A percentile compares a stretch with the other conserved stretches of the same genome.
These are phyloP conservation scores for Poeciliopsis paucimaculata DNA, from an alignment of 2,797 vertebrate genomes.

Conservation along the genomic window DNA sequence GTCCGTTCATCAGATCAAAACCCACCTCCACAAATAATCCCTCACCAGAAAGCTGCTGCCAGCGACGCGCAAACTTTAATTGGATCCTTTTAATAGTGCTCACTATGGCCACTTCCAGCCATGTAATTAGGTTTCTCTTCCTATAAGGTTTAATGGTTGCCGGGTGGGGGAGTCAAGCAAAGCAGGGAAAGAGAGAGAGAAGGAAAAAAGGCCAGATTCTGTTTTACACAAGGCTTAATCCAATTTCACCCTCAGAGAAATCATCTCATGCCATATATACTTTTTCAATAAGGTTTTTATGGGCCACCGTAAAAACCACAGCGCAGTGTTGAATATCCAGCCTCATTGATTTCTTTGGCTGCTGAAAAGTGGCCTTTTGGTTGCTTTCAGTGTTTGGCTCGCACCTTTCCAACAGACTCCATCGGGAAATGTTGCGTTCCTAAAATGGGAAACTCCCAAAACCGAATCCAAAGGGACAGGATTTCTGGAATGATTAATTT, in stretches of 20 bases:
- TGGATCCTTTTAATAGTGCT: conserved; percentile 78
- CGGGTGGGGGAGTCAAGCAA: conserved; percentile 27
- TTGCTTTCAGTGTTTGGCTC: conserved; percentile 2
- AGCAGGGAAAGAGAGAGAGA: conserved; percentile 6
- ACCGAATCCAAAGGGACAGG: conserved; percentile 52
- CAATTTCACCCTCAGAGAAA: conserved; percentile 79
- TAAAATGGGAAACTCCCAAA: conserved; percentile 25
- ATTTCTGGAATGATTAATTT: conserved; percentile 73
- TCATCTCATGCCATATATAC: conserved; percentile 73
- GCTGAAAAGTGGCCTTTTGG: conserved; percentile 21
- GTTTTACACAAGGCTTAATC: conserved; percentile 77
- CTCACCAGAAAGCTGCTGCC: conserved; percentile 55
- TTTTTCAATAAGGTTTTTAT: conserved; percentile 69
- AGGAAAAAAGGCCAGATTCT: conserved; percentile 48
- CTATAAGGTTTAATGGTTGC: conserved; percentile 69
- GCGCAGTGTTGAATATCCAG: conserved; percentile 67
- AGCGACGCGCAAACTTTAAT: conserved; percentile 72
- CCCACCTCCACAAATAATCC: conserved; percentile 66
- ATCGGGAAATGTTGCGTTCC: conserved; percentile 9
- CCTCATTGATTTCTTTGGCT: conserved; percentile 69
- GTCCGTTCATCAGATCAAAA: conserved; percentile 54
- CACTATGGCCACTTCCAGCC: conserved; percentile 73
- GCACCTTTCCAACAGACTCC: conserved; percentile 29
- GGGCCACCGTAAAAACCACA: conserved; percentile 69
- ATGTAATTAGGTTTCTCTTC: conserved; percentile 75